Evolutionary conservation across 2,888 invertebrate genomes (phyloP), one percentile per base, ranked within the genome.

Genomic region (Dinocampus coccinellae): DNA sequence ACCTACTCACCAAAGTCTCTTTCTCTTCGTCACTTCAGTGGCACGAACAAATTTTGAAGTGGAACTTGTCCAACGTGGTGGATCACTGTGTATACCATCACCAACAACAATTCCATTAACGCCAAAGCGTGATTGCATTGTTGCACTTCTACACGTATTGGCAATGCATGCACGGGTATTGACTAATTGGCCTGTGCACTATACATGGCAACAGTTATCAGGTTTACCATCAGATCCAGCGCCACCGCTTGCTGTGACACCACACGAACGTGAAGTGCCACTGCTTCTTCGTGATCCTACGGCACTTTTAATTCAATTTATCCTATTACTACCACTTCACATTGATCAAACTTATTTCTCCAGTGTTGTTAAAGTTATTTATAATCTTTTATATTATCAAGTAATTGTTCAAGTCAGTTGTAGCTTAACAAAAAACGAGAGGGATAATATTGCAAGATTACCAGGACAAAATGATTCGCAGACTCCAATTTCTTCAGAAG

Each of bases 1-100:
- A 3, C 91, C 91, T 78, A 91, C 92, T 79, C 91, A 92, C 72
- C 93, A 94, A 81, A 92, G 92, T 83, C 91, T 97, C 76, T 94
- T 97, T 86, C 91, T 97, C 67, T 97, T 97, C 88, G 95, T 96
- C 73, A 94, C 94, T 73, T 96, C 96, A 0, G 93, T 96, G 74
- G 95, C 94, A 62, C 92, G 98, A 79, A 97, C 95, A 63, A 97
- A 97, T 90, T 90, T 98, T 72, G 98, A 98, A 89, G 92, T 97
- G 72, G 97, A 98, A 89, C 90, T 98, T 58, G 93, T 96, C 74
- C 95, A 96, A 88, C 91, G 96, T 57, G 95, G 95, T n/a, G 96
- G 96, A 10, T 91, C 92, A n/a, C 89, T 96, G 11, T 90, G 90
- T 77, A 84, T 88, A 57, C 87, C 89, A 1, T 84, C 89, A 2